Percentiles rank a stretch among this genome's conserved stretches.
Conservation (phyloP, 1,140 invertebrate genomes). For the Eumaeus atala region DNA sequence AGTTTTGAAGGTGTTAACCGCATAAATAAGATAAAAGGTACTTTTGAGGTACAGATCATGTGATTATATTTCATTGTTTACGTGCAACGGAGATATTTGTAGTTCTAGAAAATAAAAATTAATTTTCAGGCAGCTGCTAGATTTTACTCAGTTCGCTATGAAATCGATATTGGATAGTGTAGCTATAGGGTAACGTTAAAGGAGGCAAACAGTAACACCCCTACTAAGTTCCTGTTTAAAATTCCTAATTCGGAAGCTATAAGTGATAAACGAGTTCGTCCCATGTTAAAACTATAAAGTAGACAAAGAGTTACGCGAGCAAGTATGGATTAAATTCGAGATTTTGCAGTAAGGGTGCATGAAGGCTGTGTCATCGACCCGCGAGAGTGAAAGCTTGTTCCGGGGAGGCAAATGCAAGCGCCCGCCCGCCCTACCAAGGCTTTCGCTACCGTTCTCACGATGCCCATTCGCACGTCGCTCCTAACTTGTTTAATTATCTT, state of each 20-base stretch:
- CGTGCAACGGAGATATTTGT: no score
- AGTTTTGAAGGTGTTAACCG: no score
- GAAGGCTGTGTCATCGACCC: slow-evolving; percentile 66
- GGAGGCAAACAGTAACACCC: slow-evolving; percentile 38
- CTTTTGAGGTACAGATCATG: no score
- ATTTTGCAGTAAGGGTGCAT: slow-evolving; percentile 49
- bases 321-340: slow-evolving; percentile 36
- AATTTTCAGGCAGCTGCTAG: slow-evolving; percentile 50
- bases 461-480: slow-evolving; percentile 45
- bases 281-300: slow-evolving; percentile 12
- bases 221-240: slow-evolving; percentile 30
- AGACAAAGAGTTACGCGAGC: slow-evolving; percentile 17
- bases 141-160: slow-evolving; percentile 62
- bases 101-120: not conserved
- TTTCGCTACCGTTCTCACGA: slow-evolving; percentile 66
- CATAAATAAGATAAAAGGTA: no score
- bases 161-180: slow-evolving; percentile 67
- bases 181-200: slow-evolving; percentile 30
- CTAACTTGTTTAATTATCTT: slow-evolving; percentile 41
- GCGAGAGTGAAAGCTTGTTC: slow-evolving; percentile 71
- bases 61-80: no score
- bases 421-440: slow-evolving; percentile 60
- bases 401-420: slow-evolving; percentile 47
- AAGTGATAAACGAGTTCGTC: not conserved
- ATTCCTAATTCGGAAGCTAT: slow-evolving; percentile 1